Conservation (phyloP, 1,140 invertebrate species). For the Ceratosolen solmsi region DNA sequence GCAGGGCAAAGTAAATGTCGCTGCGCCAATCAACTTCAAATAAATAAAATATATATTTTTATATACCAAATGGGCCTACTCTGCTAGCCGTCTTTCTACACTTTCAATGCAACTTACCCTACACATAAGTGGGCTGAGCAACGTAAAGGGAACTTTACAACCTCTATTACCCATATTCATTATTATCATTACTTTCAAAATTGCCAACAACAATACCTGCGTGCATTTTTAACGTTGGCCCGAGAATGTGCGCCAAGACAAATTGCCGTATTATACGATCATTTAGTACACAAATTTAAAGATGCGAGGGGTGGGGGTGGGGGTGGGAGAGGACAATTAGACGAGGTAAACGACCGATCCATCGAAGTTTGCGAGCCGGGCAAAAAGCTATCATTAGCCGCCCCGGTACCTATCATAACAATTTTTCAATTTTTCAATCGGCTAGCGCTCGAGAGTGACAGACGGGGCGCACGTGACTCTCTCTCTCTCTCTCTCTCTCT, state of each 20-base stretch:
- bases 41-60: too few species aligned
- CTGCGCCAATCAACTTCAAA: too few species aligned
- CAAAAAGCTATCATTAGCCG: constrained; percentile 10
- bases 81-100: background rate
- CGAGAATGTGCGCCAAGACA: background rate
- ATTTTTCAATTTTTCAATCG: constrained; percentile 7
- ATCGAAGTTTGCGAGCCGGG: constrained; percentile 7
- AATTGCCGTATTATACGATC: constrained; percentile 4
- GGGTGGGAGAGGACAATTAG: background rate
- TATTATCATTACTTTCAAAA: background rate
- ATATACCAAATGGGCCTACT: background rate
- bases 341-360: background rate
- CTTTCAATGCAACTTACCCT: background rate
- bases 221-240: background rate
- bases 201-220: background rate
- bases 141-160: background rate
- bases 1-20: too few species aligned
- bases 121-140: background rate
- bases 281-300: constrained; percentile 19
- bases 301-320: too few species aligned
- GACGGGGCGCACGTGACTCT: background rate
- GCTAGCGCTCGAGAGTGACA: background rate
- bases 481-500: background rate
- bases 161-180: background rate
- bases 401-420: background rate